These are phyloP conservation scores for Nixonia krombeini DNA, from an alignment of 1,140 invertebrate genomes.

Conservation along the genomic window DNA sequence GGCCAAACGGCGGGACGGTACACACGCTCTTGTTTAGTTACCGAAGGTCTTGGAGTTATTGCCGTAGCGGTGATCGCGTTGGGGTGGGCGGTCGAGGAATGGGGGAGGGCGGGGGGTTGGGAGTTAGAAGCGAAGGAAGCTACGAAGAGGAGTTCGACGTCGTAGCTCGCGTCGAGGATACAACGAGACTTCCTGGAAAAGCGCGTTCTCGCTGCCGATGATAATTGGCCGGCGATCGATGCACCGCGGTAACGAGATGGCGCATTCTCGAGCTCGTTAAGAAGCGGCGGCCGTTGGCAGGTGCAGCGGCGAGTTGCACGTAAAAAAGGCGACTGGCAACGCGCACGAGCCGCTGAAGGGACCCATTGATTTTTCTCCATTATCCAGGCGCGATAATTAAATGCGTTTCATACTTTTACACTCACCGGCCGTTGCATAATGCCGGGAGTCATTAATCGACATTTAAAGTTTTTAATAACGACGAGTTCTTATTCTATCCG, in stretches of 20 bases:
- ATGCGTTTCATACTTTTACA: slow-evolving; percentile 61
- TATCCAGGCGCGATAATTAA: slow-evolving; percentile 62
- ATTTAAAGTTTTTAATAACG: slow-evolving; percentile 70
- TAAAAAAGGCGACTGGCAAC: slow-evolving; percentile 54
- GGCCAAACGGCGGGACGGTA: slow-evolving; percentile 25
- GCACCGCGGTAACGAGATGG: background rate
- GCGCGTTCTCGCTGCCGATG: too few relatives aligned
- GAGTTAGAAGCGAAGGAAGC: too few relatives aligned
- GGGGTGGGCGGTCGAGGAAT: too few relatives aligned
- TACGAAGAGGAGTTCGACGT: too few relatives aligned
- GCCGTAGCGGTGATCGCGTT: slow-evolving; percentile 30
- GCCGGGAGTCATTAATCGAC: slow-evolving; percentile 67
- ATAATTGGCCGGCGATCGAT: too few relatives aligned
- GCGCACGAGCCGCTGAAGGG: slow-evolving; percentile 49
- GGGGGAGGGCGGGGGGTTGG: too few relatives aligned
- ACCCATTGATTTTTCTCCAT: slow-evolving; percentile 67
- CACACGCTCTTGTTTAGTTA: slow-evolving; percentile 39
- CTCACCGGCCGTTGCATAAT: slow-evolving; percentile 51
- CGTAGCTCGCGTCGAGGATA: too few relatives aligned
- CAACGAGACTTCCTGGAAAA: too few relatives aligned
- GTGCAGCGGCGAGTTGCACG: slow-evolving; percentile 61
- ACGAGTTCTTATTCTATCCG: slow-evolving; percentile 58
- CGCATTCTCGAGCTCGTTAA: slow-evolving; percentile 43
- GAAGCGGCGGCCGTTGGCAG: slow-evolving; percentile 35
- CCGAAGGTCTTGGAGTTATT: slow-evolving; percentile 55